A percentile compares a stretch with the other conserved stretches of the same genome.
Evolutionary conservation across 2,113 vertebrate species (phyloP).

Genomic region (Phasianus colchicus): DNA sequence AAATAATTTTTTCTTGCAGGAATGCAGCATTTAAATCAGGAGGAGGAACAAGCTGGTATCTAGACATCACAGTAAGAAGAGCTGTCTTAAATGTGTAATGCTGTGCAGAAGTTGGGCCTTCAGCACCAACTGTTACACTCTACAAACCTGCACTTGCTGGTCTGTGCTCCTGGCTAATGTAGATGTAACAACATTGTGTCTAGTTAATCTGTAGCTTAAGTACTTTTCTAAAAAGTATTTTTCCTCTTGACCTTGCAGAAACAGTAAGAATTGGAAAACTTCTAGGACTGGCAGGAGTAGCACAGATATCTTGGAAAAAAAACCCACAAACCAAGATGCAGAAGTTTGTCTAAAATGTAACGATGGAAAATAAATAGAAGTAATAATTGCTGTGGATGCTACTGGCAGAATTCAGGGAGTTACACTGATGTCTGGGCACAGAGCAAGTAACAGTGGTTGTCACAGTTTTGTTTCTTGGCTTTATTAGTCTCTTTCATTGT

Average conservation of each 20-base stretch:
- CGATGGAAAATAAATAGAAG: background rate
- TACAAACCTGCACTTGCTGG: background rate
- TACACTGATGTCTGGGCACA: background rate
- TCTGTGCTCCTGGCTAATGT: background rate
- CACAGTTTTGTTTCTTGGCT: background rate
- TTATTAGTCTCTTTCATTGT: background rate
- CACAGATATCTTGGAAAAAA: background rate
- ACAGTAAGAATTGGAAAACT: background rate
- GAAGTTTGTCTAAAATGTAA: background rate
- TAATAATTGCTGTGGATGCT: background rate
- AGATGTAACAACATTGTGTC: background rate
- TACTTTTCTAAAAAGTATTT: background rate
- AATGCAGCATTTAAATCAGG: background rate
- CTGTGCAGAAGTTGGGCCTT: background rate
- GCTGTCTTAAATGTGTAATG: background rate
- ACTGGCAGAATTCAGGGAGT: background rate
- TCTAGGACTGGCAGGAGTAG: background rate
- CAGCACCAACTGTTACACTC: accelerated
- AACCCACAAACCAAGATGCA: background rate
- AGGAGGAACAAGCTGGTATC: background rate
- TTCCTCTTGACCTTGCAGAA: background rate
- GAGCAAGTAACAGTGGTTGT: background rate
- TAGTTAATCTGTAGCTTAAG: background rate
- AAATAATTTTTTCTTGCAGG: background rate
- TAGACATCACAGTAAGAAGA: background rate